Percentiles rank a stretch among this genome's conserved stretches.
Conservation (phyloP, 2,113 vertebrate genomes). For the Ciconia maguari region DNA sequence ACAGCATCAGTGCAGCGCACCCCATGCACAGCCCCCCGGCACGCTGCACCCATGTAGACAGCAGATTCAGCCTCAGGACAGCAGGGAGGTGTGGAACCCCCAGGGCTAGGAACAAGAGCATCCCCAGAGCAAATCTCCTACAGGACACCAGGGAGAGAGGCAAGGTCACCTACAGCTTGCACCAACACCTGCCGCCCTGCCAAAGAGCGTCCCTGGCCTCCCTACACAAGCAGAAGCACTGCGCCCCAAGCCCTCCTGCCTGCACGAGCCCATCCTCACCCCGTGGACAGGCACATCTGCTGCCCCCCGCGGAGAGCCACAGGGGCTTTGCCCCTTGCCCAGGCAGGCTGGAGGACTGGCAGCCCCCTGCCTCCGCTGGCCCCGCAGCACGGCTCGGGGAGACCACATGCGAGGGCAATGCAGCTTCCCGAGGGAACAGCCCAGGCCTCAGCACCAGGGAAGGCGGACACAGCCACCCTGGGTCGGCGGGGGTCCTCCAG, state of each 20-base stretch:
- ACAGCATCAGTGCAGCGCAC: not conserved
- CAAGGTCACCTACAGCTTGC: not conserved
- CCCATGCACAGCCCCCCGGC: rapidly evolving
- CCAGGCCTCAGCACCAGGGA: rapidly evolving
- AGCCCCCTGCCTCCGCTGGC: rapidly evolving
- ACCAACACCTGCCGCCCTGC: rapidly evolving
- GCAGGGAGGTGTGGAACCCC: not conserved
- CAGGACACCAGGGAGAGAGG: not conserved
- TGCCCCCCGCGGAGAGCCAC: not conserved
- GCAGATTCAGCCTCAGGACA: not conserved
- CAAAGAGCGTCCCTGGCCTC: rapidly evolving
- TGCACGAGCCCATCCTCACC: rapidly evolving
- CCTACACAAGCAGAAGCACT: not conserved
- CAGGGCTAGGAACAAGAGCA: not conserved
- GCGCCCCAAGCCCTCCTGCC: not conserved
- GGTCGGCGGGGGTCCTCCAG: no score
- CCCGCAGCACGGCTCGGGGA: rapidly evolving
- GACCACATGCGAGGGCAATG: rapidly evolving
- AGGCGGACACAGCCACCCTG: rapidly evolving
- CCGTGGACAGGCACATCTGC: rapidly evolving
- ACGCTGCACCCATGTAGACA: rapidly evolving
- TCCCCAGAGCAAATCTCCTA: not conserved
- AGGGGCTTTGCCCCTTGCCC: not conserved
- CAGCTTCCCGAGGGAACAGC: not conserved
- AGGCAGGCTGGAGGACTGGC: not conserved